Conservation (phyloP, 1,140 invertebrate species). For the Odontomachus brunneus region DNA sequence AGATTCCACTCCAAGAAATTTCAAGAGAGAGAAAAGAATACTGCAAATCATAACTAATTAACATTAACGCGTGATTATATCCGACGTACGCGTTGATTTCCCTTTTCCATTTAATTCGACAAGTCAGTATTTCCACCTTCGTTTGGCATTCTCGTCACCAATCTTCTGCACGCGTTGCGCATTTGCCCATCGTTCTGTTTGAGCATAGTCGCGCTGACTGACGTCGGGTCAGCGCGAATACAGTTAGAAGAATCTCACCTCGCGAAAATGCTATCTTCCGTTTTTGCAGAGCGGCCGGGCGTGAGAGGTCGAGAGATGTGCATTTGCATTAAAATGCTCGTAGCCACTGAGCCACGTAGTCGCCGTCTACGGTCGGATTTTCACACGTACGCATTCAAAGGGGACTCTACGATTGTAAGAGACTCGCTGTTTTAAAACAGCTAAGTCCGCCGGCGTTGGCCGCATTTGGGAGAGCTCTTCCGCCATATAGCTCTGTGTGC, state of each 20-base stretch:
- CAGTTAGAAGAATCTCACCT: constrained; percentile 61
- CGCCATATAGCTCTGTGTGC: neutral
- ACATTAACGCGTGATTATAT: neutral
- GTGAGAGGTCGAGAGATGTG: constrained; percentile 55
- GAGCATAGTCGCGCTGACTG: neutral
- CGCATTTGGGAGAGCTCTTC: constrained; percentile 11
- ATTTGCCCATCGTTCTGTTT: constrained; percentile 12
- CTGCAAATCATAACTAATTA: no score
- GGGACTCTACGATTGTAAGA: constrained; percentile 35
- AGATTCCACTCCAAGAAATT: no score
- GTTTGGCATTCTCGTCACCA: neutral
- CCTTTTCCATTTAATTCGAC: neutral
- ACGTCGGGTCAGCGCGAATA: neutral
- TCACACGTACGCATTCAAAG: constrained; percentile 8
- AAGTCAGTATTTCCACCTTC: neutral
- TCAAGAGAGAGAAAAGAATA: no score
- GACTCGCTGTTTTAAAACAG: constrained; percentile 49
- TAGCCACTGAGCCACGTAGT: constrained; percentile 37
- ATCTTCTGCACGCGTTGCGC: neutral
- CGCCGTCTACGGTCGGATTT: constrained; percentile 54
- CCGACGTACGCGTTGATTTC: neutral
- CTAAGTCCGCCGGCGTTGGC: constrained; percentile 19
- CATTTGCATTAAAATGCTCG: constrained; percentile 73
- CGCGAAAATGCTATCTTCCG: constrained; percentile 61
- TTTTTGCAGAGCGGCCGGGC: constrained; percentile 37